Conservation (phyloP, 1,140 invertebrate genomes). For the Bombus superbus region DNA sequence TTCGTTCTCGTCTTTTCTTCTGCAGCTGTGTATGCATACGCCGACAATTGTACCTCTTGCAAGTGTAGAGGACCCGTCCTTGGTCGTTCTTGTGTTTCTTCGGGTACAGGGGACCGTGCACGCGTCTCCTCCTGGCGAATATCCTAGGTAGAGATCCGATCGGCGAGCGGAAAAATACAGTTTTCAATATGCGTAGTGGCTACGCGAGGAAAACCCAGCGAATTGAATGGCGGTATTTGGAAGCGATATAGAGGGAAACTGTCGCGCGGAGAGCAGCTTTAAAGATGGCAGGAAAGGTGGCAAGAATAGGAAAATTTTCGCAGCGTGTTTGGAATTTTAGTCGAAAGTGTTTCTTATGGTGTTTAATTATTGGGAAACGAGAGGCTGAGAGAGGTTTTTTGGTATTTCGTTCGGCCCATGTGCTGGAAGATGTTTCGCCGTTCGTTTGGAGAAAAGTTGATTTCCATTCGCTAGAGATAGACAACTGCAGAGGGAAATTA, state of each 20-base stretch:
- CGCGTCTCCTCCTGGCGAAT: slow-evolving; percentile 15
- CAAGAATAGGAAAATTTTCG: too few species aligned
- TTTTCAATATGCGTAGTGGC: slow-evolving; percentile 7
- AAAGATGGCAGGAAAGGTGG: too few species aligned
- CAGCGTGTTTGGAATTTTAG: not conserved
- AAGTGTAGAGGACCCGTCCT: too few species aligned
- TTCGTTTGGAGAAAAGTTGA: too few species aligned
- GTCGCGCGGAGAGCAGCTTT: too few species aligned
- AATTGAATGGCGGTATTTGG: not conserved
- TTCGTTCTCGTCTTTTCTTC: not conserved
- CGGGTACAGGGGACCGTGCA: too few species aligned
- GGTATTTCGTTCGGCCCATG: too few species aligned
- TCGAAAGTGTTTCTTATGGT: not conserved
- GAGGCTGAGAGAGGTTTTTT: too few species aligned
- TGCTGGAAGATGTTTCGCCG: too few species aligned
- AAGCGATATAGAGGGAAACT: too few species aligned
- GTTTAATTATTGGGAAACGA: not conserved
- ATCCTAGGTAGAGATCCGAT: not conserved
- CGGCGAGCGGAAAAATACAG: not conserved
- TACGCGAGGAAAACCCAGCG: not conserved
- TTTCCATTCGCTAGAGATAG: too few species aligned
- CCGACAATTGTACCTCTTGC: slow-evolving; percentile 34
- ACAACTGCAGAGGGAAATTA: too few species aligned
- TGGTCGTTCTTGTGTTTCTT: not conserved
- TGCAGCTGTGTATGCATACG: slow-evolving; percentile 53